A percentile compares a stretch with the other conserved stretches of the same genome.
Evolutionary conservation across 2,888 invertebrate species (phyloP).

Genomic region (Sarcophaga rosellei): DNA sequence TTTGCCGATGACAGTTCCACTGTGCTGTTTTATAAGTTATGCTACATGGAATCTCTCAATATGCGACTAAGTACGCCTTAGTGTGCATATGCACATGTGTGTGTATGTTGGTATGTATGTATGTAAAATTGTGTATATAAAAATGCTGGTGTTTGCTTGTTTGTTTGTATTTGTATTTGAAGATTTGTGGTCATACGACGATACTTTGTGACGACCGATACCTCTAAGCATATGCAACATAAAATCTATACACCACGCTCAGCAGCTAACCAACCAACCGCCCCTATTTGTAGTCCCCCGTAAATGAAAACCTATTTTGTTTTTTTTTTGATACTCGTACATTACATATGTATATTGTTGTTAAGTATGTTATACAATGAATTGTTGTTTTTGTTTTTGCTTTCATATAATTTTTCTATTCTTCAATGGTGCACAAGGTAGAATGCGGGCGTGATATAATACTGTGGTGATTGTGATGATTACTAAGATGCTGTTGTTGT

Average conservation of each 20-base stretch:
- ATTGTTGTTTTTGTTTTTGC: neutral
- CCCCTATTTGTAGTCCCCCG: neutral
- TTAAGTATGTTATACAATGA: neutral
- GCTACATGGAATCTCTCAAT: constrained; percentile 18
- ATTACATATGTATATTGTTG: neutral
- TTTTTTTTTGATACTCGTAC: neutral
- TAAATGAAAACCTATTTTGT: neutral
- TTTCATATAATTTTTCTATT: constrained; percentile 56
- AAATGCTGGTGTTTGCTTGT: constrained; percentile 25
- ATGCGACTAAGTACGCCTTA: neutral
- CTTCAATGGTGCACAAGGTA: constrained; percentile 77
- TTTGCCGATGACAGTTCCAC: neutral
- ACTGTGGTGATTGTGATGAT: constrained; percentile 66
- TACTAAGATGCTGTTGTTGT: constrained; percentile 49
- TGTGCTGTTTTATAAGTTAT: constrained; percentile 36
- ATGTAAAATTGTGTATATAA: neutral
- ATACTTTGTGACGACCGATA: constrained; percentile 35
- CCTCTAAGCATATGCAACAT: neutral
- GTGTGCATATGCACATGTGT: neutral
- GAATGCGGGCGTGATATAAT: constrained; percentile 71
- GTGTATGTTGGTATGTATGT: neutral
- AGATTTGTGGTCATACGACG: constrained; percentile 48
- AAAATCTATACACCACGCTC: neutral
- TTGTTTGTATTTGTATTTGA: constrained; percentile 38
- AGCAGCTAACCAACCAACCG: neutral